Conservation (phyloP, 2,797 vertebrate genomes). For the Melanotaenia parkinsoni region DNA sequence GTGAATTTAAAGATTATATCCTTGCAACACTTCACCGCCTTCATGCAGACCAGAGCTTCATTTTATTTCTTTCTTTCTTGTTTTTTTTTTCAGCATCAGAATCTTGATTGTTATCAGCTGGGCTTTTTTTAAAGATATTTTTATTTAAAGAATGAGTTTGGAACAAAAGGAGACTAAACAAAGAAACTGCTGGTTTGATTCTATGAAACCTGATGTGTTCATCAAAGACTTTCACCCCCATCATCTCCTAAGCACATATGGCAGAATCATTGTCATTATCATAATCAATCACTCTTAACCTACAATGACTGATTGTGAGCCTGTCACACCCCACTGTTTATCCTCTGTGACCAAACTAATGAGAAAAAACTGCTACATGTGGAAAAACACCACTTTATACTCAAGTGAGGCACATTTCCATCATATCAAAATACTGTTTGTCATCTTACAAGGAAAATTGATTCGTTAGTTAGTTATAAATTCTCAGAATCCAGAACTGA, state of each 20-base stretch:
- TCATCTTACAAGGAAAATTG: background rate
- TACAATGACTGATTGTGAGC: constrained; percentile 39
- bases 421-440: background rate
- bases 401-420: background rate
- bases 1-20: constrained; percentile 28
- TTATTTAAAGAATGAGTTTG: background rate
- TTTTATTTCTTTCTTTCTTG: background rate
- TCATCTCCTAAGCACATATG: constrained; percentile 6
- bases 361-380: background rate
- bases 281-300: constrained; percentile 51
- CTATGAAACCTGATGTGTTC: constrained; percentile 10
- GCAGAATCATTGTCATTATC: constrained; percentile 34
- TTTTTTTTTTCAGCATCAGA: too few relatives aligned
- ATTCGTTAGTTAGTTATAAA: background rate
- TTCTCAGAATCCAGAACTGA: background rate
- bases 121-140: background rate
- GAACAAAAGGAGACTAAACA: constrained; percentile 24
- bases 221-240: constrained; percentile 4
- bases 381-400: background rate
- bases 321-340: constrained; percentile 19
- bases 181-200: constrained; percentile 11
- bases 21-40: background rate
- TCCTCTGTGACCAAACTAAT: constrained; percentile 1
- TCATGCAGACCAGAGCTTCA: background rate
- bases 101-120: background rate